Evolutionary conservation across 2,888 invertebrate genomes (phyloP).

Genomic region (Pasiphila rectangulata): DNA sequence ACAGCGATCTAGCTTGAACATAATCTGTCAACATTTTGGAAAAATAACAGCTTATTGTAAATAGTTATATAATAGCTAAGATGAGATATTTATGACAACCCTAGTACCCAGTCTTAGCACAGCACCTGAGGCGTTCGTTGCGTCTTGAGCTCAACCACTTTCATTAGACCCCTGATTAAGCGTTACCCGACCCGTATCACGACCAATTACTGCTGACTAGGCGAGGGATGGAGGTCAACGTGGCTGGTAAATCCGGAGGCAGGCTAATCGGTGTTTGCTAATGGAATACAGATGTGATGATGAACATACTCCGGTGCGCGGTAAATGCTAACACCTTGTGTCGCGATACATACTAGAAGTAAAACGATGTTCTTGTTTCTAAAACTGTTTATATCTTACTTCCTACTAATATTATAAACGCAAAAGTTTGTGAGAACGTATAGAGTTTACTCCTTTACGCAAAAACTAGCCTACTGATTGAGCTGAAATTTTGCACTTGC

Average conservation of each 20-base stretch:
- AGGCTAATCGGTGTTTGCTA: slow-evolving; percentile 72
- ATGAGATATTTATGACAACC: slow-evolving; percentile 21
- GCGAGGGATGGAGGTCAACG: slow-evolving; percentile 40
- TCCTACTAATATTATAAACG: too few species aligned
- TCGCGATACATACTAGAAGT: slow-evolving; percentile 9
- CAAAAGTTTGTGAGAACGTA: too few species aligned
- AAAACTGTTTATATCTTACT: too few species aligned
- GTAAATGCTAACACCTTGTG: slow-evolving; percentile 53
- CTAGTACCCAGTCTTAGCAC: slow-evolving; percentile 36
- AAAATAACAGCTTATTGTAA: too few species aligned
- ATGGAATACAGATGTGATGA: slow-evolving; percentile 76
- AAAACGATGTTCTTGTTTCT: background rate
- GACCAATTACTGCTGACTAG: slow-evolving; percentile 45
- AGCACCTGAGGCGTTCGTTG: slow-evolving; percentile 73
- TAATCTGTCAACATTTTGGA: too few species aligned
- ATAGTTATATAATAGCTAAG: too few species aligned
- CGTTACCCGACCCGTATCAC: slow-evolving; percentile 49
- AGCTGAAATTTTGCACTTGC: too few species aligned
- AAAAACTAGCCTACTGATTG: too few species aligned
- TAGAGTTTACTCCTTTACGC: too few species aligned
- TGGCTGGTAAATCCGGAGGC: slow-evolving; percentile 51
- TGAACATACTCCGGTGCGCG: slow-evolving; percentile 63
- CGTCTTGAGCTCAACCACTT: slow-evolving; percentile 64
- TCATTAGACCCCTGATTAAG: slow-evolving; percentile 64
- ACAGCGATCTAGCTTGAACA: too few species aligned